phyloP scores from a whole-genome alignment of 2,888 invertebrate species.

The Cosmia trapezina region DNA sequence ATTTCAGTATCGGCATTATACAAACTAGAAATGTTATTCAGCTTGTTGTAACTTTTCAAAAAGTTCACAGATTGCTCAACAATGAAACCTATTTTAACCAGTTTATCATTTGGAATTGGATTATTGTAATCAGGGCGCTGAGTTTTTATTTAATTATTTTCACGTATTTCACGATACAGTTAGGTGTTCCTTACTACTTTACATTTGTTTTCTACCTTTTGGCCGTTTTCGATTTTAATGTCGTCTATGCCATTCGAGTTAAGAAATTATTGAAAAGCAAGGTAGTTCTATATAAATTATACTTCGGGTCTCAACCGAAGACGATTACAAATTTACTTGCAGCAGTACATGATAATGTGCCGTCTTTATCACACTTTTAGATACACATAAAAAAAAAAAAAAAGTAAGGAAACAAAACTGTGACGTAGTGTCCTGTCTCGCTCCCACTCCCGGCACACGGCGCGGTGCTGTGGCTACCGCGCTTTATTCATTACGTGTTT shows the following conservation, averaged over 20 bases:
- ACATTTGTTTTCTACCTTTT: neutral
- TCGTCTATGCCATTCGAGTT: neutral
- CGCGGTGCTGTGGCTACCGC: too few species aligned
- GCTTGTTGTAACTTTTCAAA: conserved; percentile 17
- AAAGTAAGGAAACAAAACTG: too few species aligned
- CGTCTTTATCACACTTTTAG: too few species aligned
- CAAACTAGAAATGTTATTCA: neutral
- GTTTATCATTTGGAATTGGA: conserved; percentile 29
- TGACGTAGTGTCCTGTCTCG: too few species aligned
- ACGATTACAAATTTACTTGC: too few species aligned
- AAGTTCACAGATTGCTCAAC: conserved; percentile 30
- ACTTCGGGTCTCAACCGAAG: too few species aligned
- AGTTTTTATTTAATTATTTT: neutral
- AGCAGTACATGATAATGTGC: too few species aligned
- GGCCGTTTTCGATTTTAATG: conserved; percentile 9
- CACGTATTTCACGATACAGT: too few species aligned
- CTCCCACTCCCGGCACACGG: too few species aligned
- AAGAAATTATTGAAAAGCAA: conserved; percentile 9
- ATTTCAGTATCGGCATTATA: neutral
- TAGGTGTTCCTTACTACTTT: neutral
- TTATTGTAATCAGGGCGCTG: neutral
- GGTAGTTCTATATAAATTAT: conserved; percentile 1
- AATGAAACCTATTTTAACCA: neutral
- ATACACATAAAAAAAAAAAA: too few species aligned
- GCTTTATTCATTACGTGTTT: too few species aligned